Conservation (phyloP, 2,888 invertebrate genomes). For the Thumatha senex region DNA sequence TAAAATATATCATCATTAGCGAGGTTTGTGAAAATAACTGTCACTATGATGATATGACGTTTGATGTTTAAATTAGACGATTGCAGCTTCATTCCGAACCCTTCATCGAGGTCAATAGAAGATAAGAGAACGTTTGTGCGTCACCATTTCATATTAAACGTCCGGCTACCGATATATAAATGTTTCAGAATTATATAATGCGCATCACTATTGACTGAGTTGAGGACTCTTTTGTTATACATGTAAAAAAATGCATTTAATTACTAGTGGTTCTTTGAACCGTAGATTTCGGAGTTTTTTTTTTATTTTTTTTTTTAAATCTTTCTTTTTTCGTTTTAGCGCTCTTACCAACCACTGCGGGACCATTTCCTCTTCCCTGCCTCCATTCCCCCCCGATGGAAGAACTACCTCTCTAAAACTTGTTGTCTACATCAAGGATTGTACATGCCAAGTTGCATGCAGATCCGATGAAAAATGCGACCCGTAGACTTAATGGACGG, state of each 20-base stretch:
- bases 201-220: conserved; percentile 10
- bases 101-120: conserved; percentile 66
- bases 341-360: no score
- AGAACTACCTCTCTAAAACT: no score
- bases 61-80: conserved; percentile 54
- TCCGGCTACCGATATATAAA: conserved; percentile 35
- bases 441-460: no score
- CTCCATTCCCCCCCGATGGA: no score
- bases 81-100: conserved; percentile 61
- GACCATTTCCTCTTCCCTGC: no score
- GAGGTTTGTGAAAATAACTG: conserved; percentile 25
- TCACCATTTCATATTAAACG: conserved; percentile 48
- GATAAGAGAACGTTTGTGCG: conserved; percentile 66
- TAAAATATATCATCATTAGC: neutral
- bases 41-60: conserved; percentile 27
- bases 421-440: no score
- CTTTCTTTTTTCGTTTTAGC: no score
- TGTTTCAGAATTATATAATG: conserved; percentile 28
- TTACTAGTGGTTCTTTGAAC: no score
- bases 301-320: no score
- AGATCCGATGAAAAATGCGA: no score
- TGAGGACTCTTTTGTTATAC: conserved; percentile 1
- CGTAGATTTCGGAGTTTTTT: no score
- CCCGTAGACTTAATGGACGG: no score
- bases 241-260: neutral